Percentiles rank a stretch among this genome's conserved stretches.
Conservation (phyloP, 2,113 vertebrate species). For the Carlito syrichta region DNA sequence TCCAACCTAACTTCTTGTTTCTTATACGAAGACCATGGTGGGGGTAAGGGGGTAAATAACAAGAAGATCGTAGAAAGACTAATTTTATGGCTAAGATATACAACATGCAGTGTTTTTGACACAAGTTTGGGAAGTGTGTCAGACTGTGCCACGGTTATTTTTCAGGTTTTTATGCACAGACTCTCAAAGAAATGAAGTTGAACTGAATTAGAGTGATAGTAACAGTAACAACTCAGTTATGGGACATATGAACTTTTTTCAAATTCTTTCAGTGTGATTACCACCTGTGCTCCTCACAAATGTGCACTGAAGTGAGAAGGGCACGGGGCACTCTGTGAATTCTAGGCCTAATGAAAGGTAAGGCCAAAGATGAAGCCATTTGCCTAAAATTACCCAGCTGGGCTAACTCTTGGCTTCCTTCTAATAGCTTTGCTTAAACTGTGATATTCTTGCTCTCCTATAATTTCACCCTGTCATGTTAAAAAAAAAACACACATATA, state of each 20-base stretch:
- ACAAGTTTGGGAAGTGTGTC: background rate
- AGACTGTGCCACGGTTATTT: background rate
- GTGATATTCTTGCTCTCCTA: background rate
- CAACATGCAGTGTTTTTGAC: background rate
- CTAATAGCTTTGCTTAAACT: background rate
- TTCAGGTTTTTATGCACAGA: background rate
- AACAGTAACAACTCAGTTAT: background rate
- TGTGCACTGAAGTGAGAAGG: background rate
- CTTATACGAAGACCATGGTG: too few species aligned
- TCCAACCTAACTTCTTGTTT: background rate
- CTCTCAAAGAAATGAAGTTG: background rate
- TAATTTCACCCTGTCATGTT: background rate
- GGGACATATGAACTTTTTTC: background rate
- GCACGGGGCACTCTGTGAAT: fast-evolving
- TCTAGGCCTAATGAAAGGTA: background rate
- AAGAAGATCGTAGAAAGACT: too few species aligned
- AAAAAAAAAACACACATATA: background rate
- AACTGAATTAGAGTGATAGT: background rate
- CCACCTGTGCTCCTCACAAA: background rate
- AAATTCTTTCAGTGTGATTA: background rate
- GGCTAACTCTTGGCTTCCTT: background rate
- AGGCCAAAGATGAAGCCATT: background rate
- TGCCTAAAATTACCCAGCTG: background rate
- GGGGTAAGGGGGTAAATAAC: too few species aligned
- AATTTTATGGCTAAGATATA: background rate